Evolutionary conservation across 2,113 vertebrate species (phyloP), one percentile per base, ranked within the genome.

Genomic region (Xiphophorus maculatus): DNA sequence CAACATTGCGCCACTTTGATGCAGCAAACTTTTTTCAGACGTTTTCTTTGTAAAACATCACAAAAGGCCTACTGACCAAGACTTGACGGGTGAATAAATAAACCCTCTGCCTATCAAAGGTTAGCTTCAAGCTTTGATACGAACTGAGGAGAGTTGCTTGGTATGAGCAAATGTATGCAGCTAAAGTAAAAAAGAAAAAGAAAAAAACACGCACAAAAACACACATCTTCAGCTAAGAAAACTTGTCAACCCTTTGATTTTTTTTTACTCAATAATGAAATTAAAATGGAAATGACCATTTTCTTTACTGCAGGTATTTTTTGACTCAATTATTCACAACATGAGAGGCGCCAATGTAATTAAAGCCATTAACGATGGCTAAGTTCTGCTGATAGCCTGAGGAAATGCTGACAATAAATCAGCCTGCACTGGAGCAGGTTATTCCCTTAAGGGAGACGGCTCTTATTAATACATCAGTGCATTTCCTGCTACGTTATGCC

Each of bases 21-120:
- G 29, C 19, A 25, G 1, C 40, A 27, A 65, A 37, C 61, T 2
- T 62, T 64, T 40, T 32, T 71, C 44, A n/a, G 32, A 77, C 9
- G 75, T 69, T 30, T 30, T 70, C 68, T 48, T n/a, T 65, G 32
- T 28, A 35, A 63, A 58, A 37, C 35, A 40, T 66, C 40, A 15
- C 13, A 60, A 76, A 76, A 33, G 28, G 15, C 33, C 14, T 12
- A 33, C 30, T 63, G 9, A 69, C 40, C 19, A 14, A 51, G 19
- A 22, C 48, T 44, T 44, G 12, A 44, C 42, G 4, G 15, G 13
- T 17, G 42, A 40, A 40, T 2, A 13, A 15, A 44, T 44, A 44
- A 44, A 17, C 15, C 42, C 42, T 44, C 42, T 17, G 42, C 17
- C 42, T 17, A 15, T 37, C 28, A 62, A 28, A 62, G 35, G 28